Conservation (phyloP, 2,113 vertebrate genomes). For the Sinocyclocheilus anophthalmus region DNA sequence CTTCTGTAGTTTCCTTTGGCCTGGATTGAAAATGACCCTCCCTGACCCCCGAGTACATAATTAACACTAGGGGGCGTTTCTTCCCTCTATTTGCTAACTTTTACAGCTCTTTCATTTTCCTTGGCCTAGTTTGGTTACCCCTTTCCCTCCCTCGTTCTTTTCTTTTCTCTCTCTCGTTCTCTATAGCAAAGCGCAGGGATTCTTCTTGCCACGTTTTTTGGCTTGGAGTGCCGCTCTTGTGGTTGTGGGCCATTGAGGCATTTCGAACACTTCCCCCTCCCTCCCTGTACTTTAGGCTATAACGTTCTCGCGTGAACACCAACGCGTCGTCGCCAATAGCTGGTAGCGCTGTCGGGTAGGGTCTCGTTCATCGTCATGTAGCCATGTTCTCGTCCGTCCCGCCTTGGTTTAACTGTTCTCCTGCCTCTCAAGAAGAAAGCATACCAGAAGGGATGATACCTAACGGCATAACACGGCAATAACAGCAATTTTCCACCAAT, state of each 20-base stretch:
- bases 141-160: conserved; percentile 42
- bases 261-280: conserved; percentile 44
- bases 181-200: conserved; percentile 71
- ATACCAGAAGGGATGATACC: background rate
- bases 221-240: conserved; percentile 79
- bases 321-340: too few relatives aligned
- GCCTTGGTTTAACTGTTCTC: conserved; percentile 77
- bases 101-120: conserved; percentile 42
- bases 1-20: conserved; percentile 53
- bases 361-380: too few relatives aligned
- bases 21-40: conserved; percentile 48
- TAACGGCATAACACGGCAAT: background rate
- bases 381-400: conserved; percentile 78
- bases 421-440: conserved; percentile 60
- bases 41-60: conserved; percentile 11
- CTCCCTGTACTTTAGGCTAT: too few relatives aligned
- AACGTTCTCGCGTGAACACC: too few relatives aligned
- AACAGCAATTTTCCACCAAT: too few relatives aligned
- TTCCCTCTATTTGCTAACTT: conserved; percentile 13
- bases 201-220: conserved; percentile 75
- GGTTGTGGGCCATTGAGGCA: too few relatives aligned
- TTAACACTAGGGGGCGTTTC: conserved; percentile 31
- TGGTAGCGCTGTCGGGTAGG: too few relatives aligned
- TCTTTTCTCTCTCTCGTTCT: conserved; percentile 35
- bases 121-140: conserved; percentile 55